Evolutionary conservation across 2,888 invertebrate genomes (phyloP).

Genomic region (Tipula vernalis): DNA sequence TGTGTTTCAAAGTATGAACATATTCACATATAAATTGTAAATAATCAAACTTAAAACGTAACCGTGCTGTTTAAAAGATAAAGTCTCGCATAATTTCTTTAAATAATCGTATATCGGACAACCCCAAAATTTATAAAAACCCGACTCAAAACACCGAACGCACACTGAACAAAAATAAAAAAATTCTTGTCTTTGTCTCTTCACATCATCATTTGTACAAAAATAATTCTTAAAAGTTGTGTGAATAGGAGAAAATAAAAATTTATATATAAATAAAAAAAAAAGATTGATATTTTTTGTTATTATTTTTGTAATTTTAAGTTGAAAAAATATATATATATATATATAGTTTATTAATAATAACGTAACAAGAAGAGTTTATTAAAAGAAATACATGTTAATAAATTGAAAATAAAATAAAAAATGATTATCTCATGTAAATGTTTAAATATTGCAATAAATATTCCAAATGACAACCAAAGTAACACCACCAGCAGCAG

Average conservation of each 20-base stretch:
- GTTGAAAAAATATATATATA: background rate
- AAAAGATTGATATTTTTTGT: background rate
- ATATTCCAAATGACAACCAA: background rate
- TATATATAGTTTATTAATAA: background rate
- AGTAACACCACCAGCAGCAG: background rate
- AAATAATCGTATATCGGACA: background rate
- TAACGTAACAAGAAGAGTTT: background rate
- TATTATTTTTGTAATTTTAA: background rate
- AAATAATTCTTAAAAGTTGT: constrained; percentile 8
- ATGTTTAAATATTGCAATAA: constrained; percentile 46
- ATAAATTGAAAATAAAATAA: background rate
- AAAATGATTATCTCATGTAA: constrained; percentile 47
- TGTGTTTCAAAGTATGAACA: too few species aligned
- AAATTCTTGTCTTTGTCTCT: constrained; percentile 8
- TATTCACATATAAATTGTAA: too few species aligned
- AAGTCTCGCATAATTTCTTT: background rate
- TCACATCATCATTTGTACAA: background rate
- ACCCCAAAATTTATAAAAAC: background rate
- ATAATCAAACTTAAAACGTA: too few species aligned
- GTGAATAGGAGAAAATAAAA: constrained; percentile 6
- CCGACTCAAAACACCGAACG: background rate
- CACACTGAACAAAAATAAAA: background rate
- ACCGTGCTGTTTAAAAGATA: too few species aligned
- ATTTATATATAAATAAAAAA: background rate
- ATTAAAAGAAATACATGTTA: background rate